Base-by-base conservation (phyloP, 1,140 invertebrate species). In the Ephestia elutella region DNA sequence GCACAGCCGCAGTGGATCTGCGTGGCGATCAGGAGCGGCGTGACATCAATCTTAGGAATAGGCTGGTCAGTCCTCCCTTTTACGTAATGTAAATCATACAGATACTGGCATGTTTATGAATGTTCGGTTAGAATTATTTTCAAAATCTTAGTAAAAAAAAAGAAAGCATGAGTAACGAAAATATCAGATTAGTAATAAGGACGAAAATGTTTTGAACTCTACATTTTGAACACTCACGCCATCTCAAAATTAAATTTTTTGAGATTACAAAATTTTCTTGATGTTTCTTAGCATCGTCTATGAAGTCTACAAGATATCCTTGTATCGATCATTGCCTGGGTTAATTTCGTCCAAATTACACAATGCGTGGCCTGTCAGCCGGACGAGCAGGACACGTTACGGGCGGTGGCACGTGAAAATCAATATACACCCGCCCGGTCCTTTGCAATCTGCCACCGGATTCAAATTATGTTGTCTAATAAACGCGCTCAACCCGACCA, bases 1-100 rank as follows among this genome's bases (percentile, higher is more conserved):
- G 71, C 75, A 86, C 85, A 87, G 85, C 80, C 83, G 80, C 68
- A 63, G 66, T 62, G 70, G 66, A 71, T 69, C 76, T 11, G 21
- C 9, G 68, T 70, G 73, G 72, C 69, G 64, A 68, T 71, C 69
- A 71, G 77, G 72, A 75, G 72, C 70, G 70, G 63, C 66, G 73
- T 63, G 70, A 77, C 82, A 87, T 87, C 80, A 86, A 87, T 87
- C 82, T 86, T 80, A 70, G 73, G 71, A 76, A 73, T 75, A 70
- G 68, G 65, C 64, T 74, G 66, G 75, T 71, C 67, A 68, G 65
- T 66, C 56, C 59, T 53, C 56, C 2, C 62, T 58, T 65, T 70
- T 65, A 62, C 71, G 63, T 61, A 63, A 71, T 69, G 66, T 75
- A n/a, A n/a, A 32, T 32, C 30, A 32, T 44, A 17, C 1, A 17